Evolutionary conservation across 2,113 vertebrate species (phyloP).

Genomic region (Barnardius zonarius): DNA sequence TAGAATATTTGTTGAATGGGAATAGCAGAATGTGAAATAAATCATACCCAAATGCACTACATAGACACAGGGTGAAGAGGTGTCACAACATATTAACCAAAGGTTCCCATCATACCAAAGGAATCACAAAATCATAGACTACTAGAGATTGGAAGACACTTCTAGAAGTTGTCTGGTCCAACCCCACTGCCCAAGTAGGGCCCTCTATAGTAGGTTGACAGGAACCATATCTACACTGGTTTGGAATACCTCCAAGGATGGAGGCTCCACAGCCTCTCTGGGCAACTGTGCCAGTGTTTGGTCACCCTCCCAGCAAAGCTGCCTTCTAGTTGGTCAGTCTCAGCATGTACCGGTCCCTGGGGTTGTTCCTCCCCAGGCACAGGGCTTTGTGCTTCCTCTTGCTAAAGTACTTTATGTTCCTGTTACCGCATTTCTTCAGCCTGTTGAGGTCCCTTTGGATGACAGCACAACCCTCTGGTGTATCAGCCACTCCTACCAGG

Average conservation of each 20-base stretch:
- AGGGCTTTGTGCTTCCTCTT: neutral
- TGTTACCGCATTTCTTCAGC: neutral
- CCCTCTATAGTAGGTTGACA: neutral
- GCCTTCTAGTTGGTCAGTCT: neutral
- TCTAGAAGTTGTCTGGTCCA: neutral
- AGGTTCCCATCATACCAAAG: neutral
- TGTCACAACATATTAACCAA: neutral
- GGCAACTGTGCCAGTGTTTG: neutral
- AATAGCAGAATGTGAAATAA: neutral
- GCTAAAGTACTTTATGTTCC: neutral
- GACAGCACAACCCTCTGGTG: neutral
- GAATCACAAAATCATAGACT: neutral
- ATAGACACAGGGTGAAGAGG: neutral
- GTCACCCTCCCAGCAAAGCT: neutral
- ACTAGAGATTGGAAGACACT: neutral
- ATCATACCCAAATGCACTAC: neutral
- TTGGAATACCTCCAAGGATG: neutral
- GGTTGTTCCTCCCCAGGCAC: neutral
- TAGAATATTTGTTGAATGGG: neutral
- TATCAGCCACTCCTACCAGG: neutral
- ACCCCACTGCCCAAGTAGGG: neutral
- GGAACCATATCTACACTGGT: neutral
- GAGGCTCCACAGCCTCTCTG: neutral
- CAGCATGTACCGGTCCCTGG: too few species aligned
- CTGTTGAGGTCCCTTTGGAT: neutral